Evolutionary conservation across 2,797 vertebrate species (phyloP), one percentile per base, ranked within the genome.

Genomic region (Argentina silus): DNA sequence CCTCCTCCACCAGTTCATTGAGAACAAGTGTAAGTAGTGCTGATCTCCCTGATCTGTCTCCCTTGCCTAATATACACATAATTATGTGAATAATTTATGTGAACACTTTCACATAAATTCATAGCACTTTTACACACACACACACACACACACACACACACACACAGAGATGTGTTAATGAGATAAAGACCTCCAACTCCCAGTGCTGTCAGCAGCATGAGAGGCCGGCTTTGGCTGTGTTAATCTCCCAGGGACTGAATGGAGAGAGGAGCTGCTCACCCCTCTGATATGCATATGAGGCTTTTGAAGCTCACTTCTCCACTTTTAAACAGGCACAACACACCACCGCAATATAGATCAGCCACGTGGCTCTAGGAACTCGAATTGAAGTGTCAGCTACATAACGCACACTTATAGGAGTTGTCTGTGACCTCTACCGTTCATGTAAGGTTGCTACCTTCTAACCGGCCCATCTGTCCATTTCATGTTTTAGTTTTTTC

Each of bases 1-100:
- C 89, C 96, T 98, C 74, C 96, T 98, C 67, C 97, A 98, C 82
- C 97, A 98, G 87, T 98, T 98, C 89, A 98, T 98, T 55, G 97
- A 98, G 85, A 98, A 93, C 91, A 98, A 98, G 86, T 98, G 97
- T 98, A 91, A 95, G 95, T 88, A 60, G 19, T 7, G 59, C 7
- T 23, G 21, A 15, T 53, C 27, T 36, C 2, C 27, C 27, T 36
- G 27, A 19, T 23, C 7, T 17, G 19, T 14, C 17, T 10, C 44
- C 12, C 44, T 19, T n/a, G 17, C 4, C 43, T 45, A 0, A 47
- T 8, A n/a, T 4, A n/a, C 17, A 65, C 44, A 47, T 2, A 10
- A 7, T 11, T 14, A 17, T 27, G 11, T 11, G n/a, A n/a, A 44
- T 7, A 0, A 14, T 21, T 23, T 23, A 23, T 57, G 17, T 57